Evolutionary conservation across 2,888 invertebrate genomes (phyloP), one percentile per base, ranked within the genome.

Genomic region (Eledone cirrhosa): DNA sequence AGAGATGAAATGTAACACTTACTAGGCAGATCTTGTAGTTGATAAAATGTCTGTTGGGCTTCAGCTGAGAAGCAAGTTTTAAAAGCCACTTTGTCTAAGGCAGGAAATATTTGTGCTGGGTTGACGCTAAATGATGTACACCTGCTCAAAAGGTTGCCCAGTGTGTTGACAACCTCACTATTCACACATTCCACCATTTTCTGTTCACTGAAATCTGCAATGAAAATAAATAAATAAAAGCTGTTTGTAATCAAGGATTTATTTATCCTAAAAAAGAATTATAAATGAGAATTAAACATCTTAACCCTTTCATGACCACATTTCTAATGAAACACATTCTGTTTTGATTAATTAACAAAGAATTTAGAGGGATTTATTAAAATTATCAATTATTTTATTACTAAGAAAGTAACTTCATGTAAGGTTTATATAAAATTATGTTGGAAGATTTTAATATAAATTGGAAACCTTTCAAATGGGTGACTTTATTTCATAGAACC

Each of bases 61-160:
- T 91, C 90, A 1, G 93, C 92, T 63, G 91, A 91, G 77, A 85
- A 85, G 88, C 85, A 82, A 16, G 80, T 69, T 29, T 82, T 48
- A 75, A 88, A 83, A 14, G 82, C 80, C 0, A 82, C 81, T 8
- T 79, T 33, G 65, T 84, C 74, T 53, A 92, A 88, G 53, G 92
- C 85, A 0, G 97, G 96, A 91, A 95, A 94, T 87, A 93, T 92
- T 87, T 94, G 94, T 16, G 92, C 90, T n/a, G 95, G 94, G 93
- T 98, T 98, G 78, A 98, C 92, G 7, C 94, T 92, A 81, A 92
- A 92, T 27, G 95, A 95, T 83, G 94, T 94, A 87, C 95, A 95
- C 27, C 98, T 94, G 79, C 94, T 94, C 80, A 96, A 92, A 78
- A 99, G 93, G 93, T 99, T 99, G 33, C 98, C 98, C 27, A 98